Conservation (phyloP, 1,140 invertebrate genomes). For the Orchestia grillus region DNA sequence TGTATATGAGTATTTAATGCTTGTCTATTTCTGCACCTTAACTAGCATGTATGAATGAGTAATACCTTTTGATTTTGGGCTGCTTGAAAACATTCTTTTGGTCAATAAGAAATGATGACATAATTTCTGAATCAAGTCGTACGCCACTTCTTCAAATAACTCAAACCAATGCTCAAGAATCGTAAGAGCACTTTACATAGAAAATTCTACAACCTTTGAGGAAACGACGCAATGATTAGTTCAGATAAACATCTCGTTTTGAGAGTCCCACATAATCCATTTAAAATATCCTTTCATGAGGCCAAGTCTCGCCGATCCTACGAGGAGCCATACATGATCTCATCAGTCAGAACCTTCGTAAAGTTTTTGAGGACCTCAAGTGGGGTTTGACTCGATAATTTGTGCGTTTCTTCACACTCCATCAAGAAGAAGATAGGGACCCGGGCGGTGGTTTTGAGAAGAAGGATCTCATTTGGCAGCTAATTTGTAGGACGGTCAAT, state of each 20-base stretch:
- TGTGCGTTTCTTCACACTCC: constrained; percentile 36
- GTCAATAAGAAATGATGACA: no score
- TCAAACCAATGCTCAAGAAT: no score
- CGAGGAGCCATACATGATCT: background rate
- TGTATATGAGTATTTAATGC: no score
- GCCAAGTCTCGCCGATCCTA: background rate
- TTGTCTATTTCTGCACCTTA: no score
- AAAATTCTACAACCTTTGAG: background rate
- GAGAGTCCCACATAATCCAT: no score
- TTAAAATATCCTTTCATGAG: background rate
- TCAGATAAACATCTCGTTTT: background rate
- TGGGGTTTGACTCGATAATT: constrained; percentile 11
- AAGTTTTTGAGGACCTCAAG: background rate
- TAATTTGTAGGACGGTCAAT: constrained; percentile 54
- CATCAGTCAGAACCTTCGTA: background rate
- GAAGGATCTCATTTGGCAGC: constrained; percentile 36
- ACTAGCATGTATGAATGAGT: no score
- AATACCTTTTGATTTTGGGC: no score
- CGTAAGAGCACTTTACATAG: no score
- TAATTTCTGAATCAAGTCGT: no score
- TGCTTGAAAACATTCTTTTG: no score
- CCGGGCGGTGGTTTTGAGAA: constrained; percentile 40
- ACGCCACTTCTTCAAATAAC: no score
- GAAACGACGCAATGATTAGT: background rate
- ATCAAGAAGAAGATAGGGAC: constrained; percentile 20